Base-by-base conservation (phyloP, 1,140 invertebrate species). In the Cydia splendana region DNA sequence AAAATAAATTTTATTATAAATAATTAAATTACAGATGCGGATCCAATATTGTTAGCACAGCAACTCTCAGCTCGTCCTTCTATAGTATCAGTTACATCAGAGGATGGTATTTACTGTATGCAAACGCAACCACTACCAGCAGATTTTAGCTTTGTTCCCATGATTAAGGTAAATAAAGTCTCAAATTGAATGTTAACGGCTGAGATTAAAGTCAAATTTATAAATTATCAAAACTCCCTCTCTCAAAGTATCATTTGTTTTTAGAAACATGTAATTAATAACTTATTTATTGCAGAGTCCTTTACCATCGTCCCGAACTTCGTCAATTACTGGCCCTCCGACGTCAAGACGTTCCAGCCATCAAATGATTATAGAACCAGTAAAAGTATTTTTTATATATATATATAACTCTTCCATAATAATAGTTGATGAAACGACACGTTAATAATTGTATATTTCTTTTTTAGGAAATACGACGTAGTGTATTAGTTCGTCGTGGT, bases 1-100 rank as follows among this genome's bases (percentile, higher is more conserved):
- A 42, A 12, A 45, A 45, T 45, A 13, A 48, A 48, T 13, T 13
- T 12, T 48, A 13, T 48, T 15, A 15, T 53, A n/a, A 53, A 28
- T 12, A 4, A 62, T 76, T 51, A 77, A 24, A 24, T 48, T 80
- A 75, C 51, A 93, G 91, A 92, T 80, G 85, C 91, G 5, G 91
- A 93, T 80, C 90, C 91, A 12, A 53, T 93, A 30, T 76, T 93
- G 30, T 73, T 93, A 57, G 91, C 91, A 28, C 91, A 93, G 76
- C 90, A 93, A 73, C 77, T 93, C 67, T 92, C 90, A 30, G 90
- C 91, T 65, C 81, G 91, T 73, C 90, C 91, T 24, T 93, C 91
- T 2, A 91, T 93, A 53, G 91, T 93, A 10, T 93, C 91, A 5
- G 87, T 93, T 48, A 86, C 90, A 34, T 93, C 91, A 45, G 91